These are phyloP conservation scores for Aegotheles bennettii DNA, from an alignment of 2,113 vertebrate genomes.

Conservation along the genomic window DNA sequence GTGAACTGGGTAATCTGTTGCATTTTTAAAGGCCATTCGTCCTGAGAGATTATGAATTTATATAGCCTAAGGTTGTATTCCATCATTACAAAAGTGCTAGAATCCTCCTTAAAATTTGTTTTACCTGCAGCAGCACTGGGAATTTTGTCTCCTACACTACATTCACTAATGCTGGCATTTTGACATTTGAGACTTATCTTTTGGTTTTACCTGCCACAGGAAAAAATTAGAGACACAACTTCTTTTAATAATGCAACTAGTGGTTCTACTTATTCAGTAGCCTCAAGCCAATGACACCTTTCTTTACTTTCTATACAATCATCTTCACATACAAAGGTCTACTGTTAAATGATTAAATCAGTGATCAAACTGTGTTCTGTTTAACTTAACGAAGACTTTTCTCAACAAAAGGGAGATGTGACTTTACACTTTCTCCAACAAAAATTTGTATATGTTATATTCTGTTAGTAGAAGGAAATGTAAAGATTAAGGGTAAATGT, in stretches of 20 bases:
- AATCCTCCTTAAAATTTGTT: constrained; percentile 73
- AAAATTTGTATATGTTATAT: neutral
- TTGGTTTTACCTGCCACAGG: constrained; percentile 48
- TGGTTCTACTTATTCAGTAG: constrained; percentile 57
- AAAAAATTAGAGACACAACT: constrained; percentile 69
- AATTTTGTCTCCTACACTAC: constrained; percentile 71
- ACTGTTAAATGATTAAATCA: constrained; percentile 33
- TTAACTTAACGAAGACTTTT: constrained; percentile 22
- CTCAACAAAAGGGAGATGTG: neutral
- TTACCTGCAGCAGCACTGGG: constrained; percentile 70
- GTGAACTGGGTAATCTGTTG: constrained; percentile 61
- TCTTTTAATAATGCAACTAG: constrained; percentile 68
- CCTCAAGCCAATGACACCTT: constrained; percentile 45
- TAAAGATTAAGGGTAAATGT: neutral
- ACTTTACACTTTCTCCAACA: neutral
- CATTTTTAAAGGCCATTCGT: constrained; percentile 72
- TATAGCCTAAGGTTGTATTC: constrained; percentile 73
- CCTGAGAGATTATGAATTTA: constrained; percentile 74
- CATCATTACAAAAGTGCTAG: constrained; percentile 73
- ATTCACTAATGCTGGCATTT: constrained; percentile 57
- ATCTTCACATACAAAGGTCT: neutral
- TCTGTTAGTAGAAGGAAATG: neutral
- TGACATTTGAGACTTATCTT: constrained; percentile 71
- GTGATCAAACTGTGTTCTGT: constrained; percentile 43
- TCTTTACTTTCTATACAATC: constrained; percentile 47